These are phyloP conservation scores for Clinocottus analis DNA, from an alignment of 2,113 vertebrate species.

Conservation along the genomic window DNA sequence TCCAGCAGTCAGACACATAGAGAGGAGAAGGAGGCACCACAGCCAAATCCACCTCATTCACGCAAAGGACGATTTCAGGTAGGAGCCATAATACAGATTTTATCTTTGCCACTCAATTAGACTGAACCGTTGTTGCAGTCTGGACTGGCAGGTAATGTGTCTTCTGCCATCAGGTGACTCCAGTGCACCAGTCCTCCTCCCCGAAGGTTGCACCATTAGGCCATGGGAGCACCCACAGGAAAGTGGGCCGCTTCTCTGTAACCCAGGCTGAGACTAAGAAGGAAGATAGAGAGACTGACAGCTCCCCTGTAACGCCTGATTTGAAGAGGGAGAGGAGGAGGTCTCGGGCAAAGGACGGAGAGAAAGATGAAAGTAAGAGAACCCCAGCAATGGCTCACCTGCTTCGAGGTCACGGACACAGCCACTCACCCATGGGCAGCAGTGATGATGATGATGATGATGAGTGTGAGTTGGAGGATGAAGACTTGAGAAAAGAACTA, in stretches of 20 bases:
- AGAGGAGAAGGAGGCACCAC: slow-evolving; percentile 63
- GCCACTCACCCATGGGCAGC: slow-evolving; percentile 87
- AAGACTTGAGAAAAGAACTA: slow-evolving; percentile 88
- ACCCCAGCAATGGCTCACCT: slow-evolving; percentile 57
- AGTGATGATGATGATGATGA: slow-evolving; percentile 84
- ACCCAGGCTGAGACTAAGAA: slow-evolving; percentile 74
- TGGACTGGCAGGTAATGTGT: not conserved
- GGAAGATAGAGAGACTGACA: slow-evolving; percentile 74
- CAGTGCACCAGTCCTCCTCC: slow-evolving; percentile 79
- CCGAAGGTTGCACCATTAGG: slow-evolving; percentile 42
- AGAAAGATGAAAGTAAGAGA: slow-evolving; percentile 77
- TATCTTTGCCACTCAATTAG: not conserved
- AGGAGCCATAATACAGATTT: not conserved
- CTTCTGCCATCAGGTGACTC: slow-evolving; percentile 83
- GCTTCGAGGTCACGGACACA: slow-evolving; percentile 75
- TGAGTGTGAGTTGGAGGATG: slow-evolving; percentile 90
- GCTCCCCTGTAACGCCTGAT: slow-evolving; percentile 78
- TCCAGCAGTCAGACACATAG: slow-evolving; percentile 62
- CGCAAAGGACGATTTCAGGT: slow-evolving; percentile 82
- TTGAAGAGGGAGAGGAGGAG: slow-evolving; percentile 75
- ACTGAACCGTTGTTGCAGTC: not conserved
- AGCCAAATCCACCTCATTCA: slow-evolving; percentile 61
- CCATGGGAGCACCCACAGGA: slow-evolving; percentile 71
- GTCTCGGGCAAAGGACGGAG: slow-evolving; percentile 75
- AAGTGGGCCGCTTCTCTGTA: slow-evolving; percentile 85